Base-by-base conservation (phyloP, 2,797 vertebrate species). In the Otus scops region DNA sequence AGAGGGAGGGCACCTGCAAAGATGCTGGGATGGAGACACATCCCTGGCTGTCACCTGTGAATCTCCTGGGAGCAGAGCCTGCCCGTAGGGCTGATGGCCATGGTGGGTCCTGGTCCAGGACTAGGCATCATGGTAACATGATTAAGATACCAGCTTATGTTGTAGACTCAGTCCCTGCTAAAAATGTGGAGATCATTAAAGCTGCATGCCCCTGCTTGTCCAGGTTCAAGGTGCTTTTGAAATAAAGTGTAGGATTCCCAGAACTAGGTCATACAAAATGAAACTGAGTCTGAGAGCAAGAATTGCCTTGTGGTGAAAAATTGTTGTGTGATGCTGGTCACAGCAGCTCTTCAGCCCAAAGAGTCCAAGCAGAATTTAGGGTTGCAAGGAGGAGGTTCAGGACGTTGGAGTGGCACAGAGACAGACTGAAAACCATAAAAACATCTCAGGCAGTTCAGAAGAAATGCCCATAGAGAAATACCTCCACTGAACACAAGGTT, bases 91-190 rank as follows among this genome's bases (percentile, higher is more conserved):
- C 9, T 56, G 38, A 19, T 48, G 51, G 71, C 26, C 1, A 0
- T 13, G 5, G 23, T 30, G 27, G 32, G 22, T 41, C 24, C 48
- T 74, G 12, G 6, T n/a, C 39, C 43, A 74, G 60, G 30, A 22
- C 27, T 11, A 65, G 16, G 34, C 27, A 43, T 34, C n/a, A 10
- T 0, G 0, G 28, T 50, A 53, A 51, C 30, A 50, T 0, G 10
- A 68, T 18, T 39, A 56, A 77, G 43, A 23, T 12, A 30, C 10
- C n/a, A 69, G 30, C 0, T 0, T 26, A 57, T 28, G 11, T 34
- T 61, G 27, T 47, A 27, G 23, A 26, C 51, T 69, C 61, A 38
- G 39, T 32, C 63, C 27, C 76, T 67, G 39, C 56, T 39, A 70
- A 64, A 95, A 90, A 39, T 26, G 19, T 28, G 70, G 48, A 76